phyloP scores from a whole-genome alignment of 1,140 invertebrate genomes.

The Coelopa frigida region DNA sequence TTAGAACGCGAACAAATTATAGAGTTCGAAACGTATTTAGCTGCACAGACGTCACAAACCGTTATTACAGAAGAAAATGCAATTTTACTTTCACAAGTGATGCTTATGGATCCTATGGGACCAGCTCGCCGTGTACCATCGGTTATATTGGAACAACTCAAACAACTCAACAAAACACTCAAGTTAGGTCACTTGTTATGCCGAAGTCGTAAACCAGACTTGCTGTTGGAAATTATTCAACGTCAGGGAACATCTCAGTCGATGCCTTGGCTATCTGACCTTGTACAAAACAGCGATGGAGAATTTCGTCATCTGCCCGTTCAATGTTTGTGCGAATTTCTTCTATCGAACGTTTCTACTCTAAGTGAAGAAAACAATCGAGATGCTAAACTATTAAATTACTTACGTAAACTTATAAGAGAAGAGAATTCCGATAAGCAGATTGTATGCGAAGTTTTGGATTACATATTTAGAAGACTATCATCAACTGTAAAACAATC shows the following conservation, averaged over 20 bases:
- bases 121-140: conserved; percentile 70
- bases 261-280: conserved; percentile 94
- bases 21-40: conserved; percentile 89
- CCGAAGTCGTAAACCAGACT: conserved; percentile 81
- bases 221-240: conserved; percentile 88
- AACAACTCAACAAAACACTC: conserved; percentile 66
- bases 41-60: conserved; percentile 75
- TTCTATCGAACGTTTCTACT: conserved; percentile 61
- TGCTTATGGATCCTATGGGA: conserved; percentile 77
- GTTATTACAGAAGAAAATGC: conserved; percentile 88
- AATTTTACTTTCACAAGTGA: conserved; percentile 74
- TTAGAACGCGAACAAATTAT: conserved; percentile 78
- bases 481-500: conserved; percentile 73
- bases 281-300: conserved; percentile 84
- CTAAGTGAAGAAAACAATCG: conserved; percentile 40
- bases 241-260: conserved; percentile 79
- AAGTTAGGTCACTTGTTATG: conserved; percentile 87
- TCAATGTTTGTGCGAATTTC: conserved; percentile 92
- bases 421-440: conserved; percentile 54
- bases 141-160: conserved; percentile 72
- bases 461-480: conserved; percentile 82
- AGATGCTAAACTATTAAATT: conserved; percentile 64
- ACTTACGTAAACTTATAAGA: conserved; percentile 62
- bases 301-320: conserved; percentile 63
- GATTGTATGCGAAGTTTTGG: conserved; percentile 72